Conservation (phyloP, 2,888 invertebrate genomes). For the Piscicola geometra region DNA sequence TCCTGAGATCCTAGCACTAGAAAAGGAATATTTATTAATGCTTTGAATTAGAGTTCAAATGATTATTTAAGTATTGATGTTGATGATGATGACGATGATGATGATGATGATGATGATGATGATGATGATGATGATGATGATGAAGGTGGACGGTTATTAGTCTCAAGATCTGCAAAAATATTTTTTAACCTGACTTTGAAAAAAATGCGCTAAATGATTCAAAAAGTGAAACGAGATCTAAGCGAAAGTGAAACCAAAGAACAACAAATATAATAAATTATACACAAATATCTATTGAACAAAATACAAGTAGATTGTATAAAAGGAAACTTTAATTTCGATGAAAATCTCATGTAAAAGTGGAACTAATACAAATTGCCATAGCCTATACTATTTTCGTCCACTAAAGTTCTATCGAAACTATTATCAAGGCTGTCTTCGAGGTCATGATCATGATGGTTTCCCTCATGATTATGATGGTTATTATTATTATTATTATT, state of each 20-base stretch:
- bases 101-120: constrained; percentile 33
- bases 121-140: constrained; percentile 32
- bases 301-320: not conserved
- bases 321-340: not conserved
- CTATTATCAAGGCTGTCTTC: not conserved
- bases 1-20: too few relatives aligned
- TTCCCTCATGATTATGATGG: not conserved
- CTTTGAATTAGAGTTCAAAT: too few relatives aligned
- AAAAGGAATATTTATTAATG: too few relatives aligned
- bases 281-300: not conserved
- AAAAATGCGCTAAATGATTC: too few relatives aligned
- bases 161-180: too few relatives aligned
- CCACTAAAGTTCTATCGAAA: not conserved
- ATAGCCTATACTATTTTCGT: not conserved
- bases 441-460: too few relatives aligned
- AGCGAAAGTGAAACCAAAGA: not conserved
- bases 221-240: not conserved
- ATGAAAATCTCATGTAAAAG: too few relatives aligned
- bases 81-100: constrained; percentile 36
- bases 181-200: too few relatives aligned
- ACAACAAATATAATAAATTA: not conserved
- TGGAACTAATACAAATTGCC: too few relatives aligned
- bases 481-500: not conserved
- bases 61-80: constrained; percentile 28
- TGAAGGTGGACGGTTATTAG: constrained; percentile 14